phyloP scores from a whole-genome alignment of 2,113 vertebrate species.

The Lepus americanus region DNA sequence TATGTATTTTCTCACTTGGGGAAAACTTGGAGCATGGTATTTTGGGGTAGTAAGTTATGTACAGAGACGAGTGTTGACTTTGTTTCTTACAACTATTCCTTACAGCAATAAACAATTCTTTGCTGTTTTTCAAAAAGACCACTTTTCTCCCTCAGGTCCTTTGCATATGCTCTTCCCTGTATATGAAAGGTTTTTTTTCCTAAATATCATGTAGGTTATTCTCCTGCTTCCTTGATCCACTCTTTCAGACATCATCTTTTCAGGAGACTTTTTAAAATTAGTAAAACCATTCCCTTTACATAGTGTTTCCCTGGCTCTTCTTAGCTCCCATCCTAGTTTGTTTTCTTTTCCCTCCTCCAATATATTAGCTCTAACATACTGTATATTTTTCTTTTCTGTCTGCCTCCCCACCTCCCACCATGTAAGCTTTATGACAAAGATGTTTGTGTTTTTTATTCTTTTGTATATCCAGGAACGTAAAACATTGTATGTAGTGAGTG shows the following conservation, averaged over 20 bases:
- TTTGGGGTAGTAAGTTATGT: not conserved
- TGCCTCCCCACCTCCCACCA: not conserved
- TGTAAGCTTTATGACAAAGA: not conserved
- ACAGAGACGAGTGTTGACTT: not conserved
- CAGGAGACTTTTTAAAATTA: conserved; percentile 20
- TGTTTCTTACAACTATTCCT: not conserved
- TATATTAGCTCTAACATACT: conserved; percentile 5
- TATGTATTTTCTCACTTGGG: not conserved
- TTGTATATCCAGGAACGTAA: not conserved
- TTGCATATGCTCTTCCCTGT: not conserved
- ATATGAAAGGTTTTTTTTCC: not conserved
- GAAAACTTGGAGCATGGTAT: not conserved
- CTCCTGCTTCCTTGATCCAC: not conserved
- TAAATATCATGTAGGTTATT: not conserved
- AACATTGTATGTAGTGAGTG: not conserved
- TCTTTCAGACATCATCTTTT: not conserved
- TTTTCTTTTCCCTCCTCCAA: not conserved
- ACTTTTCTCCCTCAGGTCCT: not conserved
- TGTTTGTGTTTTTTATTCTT: not conserved
- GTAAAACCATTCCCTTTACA: not conserved
- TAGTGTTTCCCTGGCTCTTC: not conserved
- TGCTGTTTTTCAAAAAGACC: not conserved
- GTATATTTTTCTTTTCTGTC: not conserved
- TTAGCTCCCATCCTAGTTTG: not conserved
- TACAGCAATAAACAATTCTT: not conserved